Percentiles rank a stretch among this genome's conserved stretches.
These are phyloP conservation scores for Caiman crocodilus DNA, from an alignment of 2,797 vertebrate species.

Conservation along the genomic window DNA sequence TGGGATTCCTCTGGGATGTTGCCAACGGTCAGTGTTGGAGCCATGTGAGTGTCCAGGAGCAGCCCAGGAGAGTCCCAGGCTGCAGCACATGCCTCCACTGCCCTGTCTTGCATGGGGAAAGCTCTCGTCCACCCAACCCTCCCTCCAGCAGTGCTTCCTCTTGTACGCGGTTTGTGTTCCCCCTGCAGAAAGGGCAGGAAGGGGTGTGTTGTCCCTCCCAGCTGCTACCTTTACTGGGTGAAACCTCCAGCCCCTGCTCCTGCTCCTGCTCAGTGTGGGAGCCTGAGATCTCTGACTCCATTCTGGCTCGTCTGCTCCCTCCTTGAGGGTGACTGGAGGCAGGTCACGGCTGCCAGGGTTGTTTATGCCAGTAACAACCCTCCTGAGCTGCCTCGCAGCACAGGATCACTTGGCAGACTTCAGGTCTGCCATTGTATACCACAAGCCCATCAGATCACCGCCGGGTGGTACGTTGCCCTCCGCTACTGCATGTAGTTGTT, in stretches of 20 bases:
- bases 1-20: slow-evolving; percentile 53
- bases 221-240: background rate
- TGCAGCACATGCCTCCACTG: no score
- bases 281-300: background rate
- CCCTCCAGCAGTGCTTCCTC: no score
- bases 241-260: background rate
- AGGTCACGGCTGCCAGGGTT: background rate
- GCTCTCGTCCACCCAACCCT: background rate
- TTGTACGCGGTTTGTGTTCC: background rate
- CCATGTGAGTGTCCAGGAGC: no score
- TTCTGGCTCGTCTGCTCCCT: background rate
- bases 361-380: background rate
- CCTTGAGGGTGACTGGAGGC: background rate
- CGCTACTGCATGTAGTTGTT: background rate
- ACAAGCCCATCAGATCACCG: background rate
- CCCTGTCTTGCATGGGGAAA: no score
- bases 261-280: background rate
- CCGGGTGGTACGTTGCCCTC: background rate
- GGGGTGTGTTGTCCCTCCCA: background rate
- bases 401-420: background rate
- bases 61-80: no score
- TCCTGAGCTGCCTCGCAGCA: background rate
- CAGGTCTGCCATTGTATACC: background rate
- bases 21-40: background rate
- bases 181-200: background rate